These are phyloP conservation scores for Colletes gigas DNA, from an alignment of 1,140 invertebrate species.

Conservation along the genomic window DNA sequence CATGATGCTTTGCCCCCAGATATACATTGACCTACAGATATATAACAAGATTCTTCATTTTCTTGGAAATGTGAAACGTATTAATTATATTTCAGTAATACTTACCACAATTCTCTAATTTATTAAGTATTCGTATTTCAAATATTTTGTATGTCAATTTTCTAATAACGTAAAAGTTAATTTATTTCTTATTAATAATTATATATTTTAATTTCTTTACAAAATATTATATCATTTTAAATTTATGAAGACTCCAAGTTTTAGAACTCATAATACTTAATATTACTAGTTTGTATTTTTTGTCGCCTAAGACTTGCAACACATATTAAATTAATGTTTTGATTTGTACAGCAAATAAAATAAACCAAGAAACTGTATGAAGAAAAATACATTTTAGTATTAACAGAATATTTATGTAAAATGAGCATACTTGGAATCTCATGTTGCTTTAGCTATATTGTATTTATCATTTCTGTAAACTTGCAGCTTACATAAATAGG, in stretches of 20 bases:
- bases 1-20: slow-evolving; percentile 63
- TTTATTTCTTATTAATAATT: slow-evolving; percentile 1
- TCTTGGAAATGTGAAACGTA: slow-evolving; percentile 48
- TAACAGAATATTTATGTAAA: not conserved
- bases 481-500: slow-evolving; percentile 41
- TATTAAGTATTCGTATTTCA: not conserved
- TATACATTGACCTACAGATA: slow-evolving; percentile 68
- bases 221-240: not conserved
- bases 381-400: not conserved
- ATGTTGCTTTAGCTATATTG: slow-evolving; percentile 12
- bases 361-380: not conserved
- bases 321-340: slow-evolving; percentile 1
- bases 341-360: not conserved
- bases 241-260: not conserved
- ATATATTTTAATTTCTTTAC: not conserved
- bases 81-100: slow-evolving; percentile 9
- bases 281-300: slow-evolving; percentile 6
- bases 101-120: slow-evolving; percentile 2
- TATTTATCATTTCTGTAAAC: slow-evolving; percentile 26
- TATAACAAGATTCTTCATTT: slow-evolving; percentile 47
- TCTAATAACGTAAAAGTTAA: not conserved
- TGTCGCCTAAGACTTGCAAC: not conserved
- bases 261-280: not conserved
- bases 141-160: not conserved
- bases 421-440: not conserved